Percentiles rank a stretch among this genome's conserved stretches.
These are phyloP conservation scores for Rhagonycha fulva DNA, from an alignment of 2,888 invertebrate species.

Conservation along the genomic window DNA sequence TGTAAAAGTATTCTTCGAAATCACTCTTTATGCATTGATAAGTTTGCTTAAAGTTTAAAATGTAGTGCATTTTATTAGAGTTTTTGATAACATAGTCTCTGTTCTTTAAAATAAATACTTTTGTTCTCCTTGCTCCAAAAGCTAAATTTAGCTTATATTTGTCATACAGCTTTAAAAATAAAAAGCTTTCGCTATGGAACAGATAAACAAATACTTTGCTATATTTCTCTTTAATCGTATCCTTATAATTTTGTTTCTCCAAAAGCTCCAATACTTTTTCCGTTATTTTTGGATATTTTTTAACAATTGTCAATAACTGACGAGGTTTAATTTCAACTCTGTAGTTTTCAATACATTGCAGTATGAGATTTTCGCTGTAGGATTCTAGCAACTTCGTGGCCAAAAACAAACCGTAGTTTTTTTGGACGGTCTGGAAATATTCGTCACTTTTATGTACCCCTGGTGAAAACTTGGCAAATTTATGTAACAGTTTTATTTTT, in stretches of 20 bases:
- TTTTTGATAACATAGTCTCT: slow-evolving; percentile 12
- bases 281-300: slow-evolving; percentile 13
- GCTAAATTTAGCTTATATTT: slow-evolving; percentile 1
- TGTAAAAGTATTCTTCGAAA: slow-evolving; percentile 9
- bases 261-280: slow-evolving; percentile 11
- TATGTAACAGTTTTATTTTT: slow-evolving; percentile 20
- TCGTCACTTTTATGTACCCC: slow-evolving; percentile 13
- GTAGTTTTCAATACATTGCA: slow-evolving; percentile 9
- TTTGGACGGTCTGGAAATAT: slow-evolving; percentile 18
- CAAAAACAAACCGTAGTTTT: slow-evolving; percentile 21
- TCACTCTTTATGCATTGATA: background rate
- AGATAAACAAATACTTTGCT: slow-evolving; percentile 5
- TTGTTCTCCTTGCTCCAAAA: slow-evolving; percentile 16
- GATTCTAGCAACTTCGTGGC: slow-evolving; percentile 18
- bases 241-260: background rate
- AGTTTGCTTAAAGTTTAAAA: slow-evolving; percentile 5
- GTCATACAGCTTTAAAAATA: slow-evolving; percentile 19
- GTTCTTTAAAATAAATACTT: slow-evolving; percentile 10
- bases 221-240: slow-evolving; percentile 5
- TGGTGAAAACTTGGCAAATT: slow-evolving; percentile 8
- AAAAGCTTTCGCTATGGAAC: background rate
- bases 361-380: slow-evolving; percentile 20
- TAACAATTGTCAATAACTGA: slow-evolving; percentile 16
- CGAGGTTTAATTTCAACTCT: slow-evolving; percentile 10
- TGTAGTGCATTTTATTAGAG: background rate